Evolutionary conservation across 2,113 vertebrate genomes (phyloP).

Genomic region (Cochlearius cochlearius): DNA sequence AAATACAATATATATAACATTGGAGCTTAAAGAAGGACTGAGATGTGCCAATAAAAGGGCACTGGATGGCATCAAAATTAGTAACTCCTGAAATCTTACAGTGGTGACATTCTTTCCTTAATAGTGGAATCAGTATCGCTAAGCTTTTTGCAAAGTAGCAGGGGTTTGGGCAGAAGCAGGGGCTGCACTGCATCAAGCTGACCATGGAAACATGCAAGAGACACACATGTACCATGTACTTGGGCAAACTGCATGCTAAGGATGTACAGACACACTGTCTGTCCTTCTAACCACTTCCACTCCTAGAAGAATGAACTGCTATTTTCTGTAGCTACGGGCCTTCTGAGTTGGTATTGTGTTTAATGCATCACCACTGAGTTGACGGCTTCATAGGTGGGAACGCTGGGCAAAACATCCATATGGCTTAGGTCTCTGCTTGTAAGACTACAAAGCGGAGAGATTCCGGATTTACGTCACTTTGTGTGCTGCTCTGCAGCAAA

Average conservation of each 20-base stretch:
- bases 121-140: neutral
- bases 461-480: neutral
- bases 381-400: neutral
- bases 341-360: neutral
- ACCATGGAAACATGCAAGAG: neutral
- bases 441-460: rapidly evolving
- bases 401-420: neutral
- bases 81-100: neutral
- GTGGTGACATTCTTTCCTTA: neutral
- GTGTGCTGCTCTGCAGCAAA: neutral
- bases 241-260: neutral
- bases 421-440: neutral
- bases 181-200: neutral
- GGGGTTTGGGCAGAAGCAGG: neutral
- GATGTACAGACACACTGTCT: neutral
- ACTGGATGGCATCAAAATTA: neutral
- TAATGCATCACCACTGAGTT: neutral
- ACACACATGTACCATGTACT: neutral
- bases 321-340: neutral
- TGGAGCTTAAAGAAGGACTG: neutral
- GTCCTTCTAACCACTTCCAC: neutral
- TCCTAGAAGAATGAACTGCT: neutral
- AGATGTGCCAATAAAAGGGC: neutral
- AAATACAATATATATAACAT: neutral
- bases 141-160: neutral